Percentiles rank a stretch among this genome's conserved stretches.
These are phyloP conservation scores for Erebia epiphron DNA, from an alignment of 2,888 invertebrate genomes.

Conservation along the genomic window DNA sequence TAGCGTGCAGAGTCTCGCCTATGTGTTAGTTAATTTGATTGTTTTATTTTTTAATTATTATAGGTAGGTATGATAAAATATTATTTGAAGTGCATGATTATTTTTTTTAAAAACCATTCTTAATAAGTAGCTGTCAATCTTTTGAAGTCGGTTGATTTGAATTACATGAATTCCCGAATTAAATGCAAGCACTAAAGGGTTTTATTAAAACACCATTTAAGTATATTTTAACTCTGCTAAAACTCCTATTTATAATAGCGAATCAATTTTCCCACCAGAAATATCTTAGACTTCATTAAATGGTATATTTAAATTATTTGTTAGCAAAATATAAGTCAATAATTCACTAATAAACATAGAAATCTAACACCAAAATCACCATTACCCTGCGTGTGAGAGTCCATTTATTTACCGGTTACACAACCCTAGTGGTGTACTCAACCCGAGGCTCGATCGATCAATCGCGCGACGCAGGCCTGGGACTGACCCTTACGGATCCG, in stretches of 20 bases:
- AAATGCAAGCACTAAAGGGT: too few species aligned
- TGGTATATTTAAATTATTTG: background rate
- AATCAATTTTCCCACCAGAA: background rate
- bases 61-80: too few species aligned
- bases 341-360: conserved; percentile 16
- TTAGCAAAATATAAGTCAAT: background rate
- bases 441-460: conserved; percentile 35
- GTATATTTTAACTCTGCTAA: background rate
- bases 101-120: too few species aligned
- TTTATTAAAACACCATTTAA: background rate
- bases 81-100: too few species aligned
- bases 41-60: too few species aligned
- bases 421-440: conserved; percentile 12
- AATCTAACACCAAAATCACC: conserved; percentile 19
- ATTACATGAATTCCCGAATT: too few species aligned
- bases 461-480: conserved; percentile 35
- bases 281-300: background rate
- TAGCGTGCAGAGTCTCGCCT: background rate
- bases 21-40: too few species aligned
- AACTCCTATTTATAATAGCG: background rate
- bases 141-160: too few species aligned
- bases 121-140: too few species aligned
- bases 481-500: conserved; percentile 25
- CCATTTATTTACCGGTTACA: conserved; percentile 30
- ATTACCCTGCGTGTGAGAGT: conserved; percentile 33